A percentile compares a stretch with the other conserved stretches of the same genome.
Conservation (phyloP, 2,797 vertebrate species). For the Acridotheres tristis region DNA sequence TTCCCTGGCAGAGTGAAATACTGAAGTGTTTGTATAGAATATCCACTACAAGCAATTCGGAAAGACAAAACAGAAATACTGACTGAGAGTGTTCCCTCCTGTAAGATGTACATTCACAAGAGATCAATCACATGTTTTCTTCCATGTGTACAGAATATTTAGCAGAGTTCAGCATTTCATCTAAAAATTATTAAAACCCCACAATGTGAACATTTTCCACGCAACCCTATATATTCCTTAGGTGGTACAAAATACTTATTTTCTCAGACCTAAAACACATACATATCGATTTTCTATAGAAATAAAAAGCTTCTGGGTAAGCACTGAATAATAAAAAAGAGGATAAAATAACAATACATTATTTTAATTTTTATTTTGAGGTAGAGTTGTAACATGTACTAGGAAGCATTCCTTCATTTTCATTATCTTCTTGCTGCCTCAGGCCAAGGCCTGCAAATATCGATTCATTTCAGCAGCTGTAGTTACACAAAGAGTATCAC, state of each 20-base stretch:
- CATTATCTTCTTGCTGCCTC: not conserved
- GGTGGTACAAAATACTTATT: not conserved
- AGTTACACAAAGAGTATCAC: not conserved
- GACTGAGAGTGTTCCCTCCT: not conserved
- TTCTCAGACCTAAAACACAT: not conserved
- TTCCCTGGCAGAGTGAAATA: fast-evolving
- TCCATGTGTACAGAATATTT: not conserved
- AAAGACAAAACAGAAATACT: not conserved
- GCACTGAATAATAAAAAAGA: not conserved
- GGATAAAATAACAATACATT: not conserved
- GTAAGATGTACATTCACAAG: not conserved
- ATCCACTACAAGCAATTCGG: not conserved
- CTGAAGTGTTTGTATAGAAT: not conserved
- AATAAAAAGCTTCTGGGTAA: not conserved
- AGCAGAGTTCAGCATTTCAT: not conserved
- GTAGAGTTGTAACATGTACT: not conserved
- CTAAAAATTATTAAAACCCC: not conserved
- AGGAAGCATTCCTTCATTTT: not conserved
- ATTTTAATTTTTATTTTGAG: not conserved
- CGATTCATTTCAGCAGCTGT: not conserved
- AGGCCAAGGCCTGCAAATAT: not conserved
- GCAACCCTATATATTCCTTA: not conserved
- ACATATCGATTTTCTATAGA: not conserved
- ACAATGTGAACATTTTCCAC: not conserved
- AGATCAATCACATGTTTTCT: not conserved